Evolutionary conservation across 2,888 invertebrate species (phyloP).

Genomic region (Chrysina gloriosa): DNA sequence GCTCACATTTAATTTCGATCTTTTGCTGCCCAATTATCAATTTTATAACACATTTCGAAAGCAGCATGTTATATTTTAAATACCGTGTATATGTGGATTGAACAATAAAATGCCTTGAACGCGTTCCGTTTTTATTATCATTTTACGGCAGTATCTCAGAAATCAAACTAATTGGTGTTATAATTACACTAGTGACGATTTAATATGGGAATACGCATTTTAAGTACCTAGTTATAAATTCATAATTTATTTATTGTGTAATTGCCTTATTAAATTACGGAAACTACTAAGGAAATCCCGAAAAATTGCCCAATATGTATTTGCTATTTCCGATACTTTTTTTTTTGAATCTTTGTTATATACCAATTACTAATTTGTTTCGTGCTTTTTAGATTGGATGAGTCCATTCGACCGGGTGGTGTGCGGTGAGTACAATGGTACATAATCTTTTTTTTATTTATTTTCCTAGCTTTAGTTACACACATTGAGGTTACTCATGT

Average conservation of each 20-base stretch:
- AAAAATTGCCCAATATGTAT: not conserved
- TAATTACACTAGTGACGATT: constrained; percentile 17
- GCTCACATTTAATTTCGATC: constrained; percentile 14
- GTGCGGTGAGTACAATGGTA: constrained; percentile 93
- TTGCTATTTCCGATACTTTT: too few species aligned
- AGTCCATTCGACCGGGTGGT: constrained; percentile 94
- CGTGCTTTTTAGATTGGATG: constrained; percentile 89
- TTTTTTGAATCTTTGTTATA: constrained; percentile 1
- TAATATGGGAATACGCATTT: constrained; percentile 5
- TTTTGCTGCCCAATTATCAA: constrained; percentile 23
- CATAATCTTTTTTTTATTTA: constrained; percentile 72
- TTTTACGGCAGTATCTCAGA: constrained; percentile 10
- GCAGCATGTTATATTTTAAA: constrained; percentile 11
- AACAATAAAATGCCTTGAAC: constrained; percentile 2
- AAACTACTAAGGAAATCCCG: not conserved
- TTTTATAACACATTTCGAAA: constrained; percentile 21
- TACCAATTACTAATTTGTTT: constrained; percentile 26
- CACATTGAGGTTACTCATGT: too few species aligned
- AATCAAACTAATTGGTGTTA: constrained; percentile 14
- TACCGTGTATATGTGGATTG: not conserved
- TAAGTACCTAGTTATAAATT: constrained; percentile 2
- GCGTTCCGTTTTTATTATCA: constrained; percentile 17
- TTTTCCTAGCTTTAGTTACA: constrained; percentile 66
- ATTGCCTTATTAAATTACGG: constrained; percentile 14
- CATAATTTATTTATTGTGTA: constrained; percentile 27